Evolutionary conservation across 2,888 invertebrate genomes (phyloP).

Genomic region (Cataglyphis altisquamis): DNA sequence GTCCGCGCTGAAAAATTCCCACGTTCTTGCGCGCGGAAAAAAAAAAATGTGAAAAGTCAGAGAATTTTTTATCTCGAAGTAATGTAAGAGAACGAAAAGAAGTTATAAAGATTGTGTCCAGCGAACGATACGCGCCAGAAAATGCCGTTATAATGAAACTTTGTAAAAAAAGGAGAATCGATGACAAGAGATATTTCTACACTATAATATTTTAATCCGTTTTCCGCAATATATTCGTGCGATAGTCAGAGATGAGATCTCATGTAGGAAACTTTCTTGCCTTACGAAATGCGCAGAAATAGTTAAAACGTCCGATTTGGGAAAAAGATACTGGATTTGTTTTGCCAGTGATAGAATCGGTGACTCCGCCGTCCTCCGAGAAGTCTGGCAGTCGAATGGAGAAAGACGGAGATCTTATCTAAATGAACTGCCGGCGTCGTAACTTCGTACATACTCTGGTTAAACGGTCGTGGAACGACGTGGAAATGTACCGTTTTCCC

Average conservation of each 20-base stretch:
- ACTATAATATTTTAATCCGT: not conserved
- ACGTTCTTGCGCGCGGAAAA: slow-evolving; percentile 14
- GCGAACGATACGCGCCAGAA: not conserved
- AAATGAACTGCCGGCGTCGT: slow-evolving; percentile 78
- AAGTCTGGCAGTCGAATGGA: slow-evolving; percentile 65
- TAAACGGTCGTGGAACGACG: slow-evolving; percentile 68
- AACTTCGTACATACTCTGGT: slow-evolving; percentile 66
- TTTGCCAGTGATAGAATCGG: slow-evolving; percentile 76
- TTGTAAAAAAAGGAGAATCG: slow-evolving; percentile 11
- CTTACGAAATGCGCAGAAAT: not conserved
- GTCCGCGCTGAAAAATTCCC: slow-evolving; percentile 42
- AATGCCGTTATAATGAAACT: slow-evolving; percentile 29
- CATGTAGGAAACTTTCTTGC: slow-evolving; percentile 27
- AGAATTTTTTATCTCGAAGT: slow-evolving; percentile 40
- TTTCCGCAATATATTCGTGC: not conserved
- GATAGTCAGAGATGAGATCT: not conserved
- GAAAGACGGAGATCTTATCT: slow-evolving; percentile 77
- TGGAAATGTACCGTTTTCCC: slow-evolving; percentile 56
- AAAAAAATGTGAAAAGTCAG: slow-evolving; percentile 15
- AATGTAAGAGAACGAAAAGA: slow-evolving; percentile 21
- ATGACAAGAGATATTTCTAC: not conserved
- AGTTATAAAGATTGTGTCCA: slow-evolving; percentile 18
- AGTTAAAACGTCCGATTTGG: slow-evolving; percentile 32
- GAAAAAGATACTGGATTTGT: slow-evolving; percentile 75
- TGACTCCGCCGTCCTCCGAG: slow-evolving; percentile 59